Evolutionary conservation across 2,797 vertebrate genomes (phyloP).

Genomic region (Tangara arthus): DNA sequence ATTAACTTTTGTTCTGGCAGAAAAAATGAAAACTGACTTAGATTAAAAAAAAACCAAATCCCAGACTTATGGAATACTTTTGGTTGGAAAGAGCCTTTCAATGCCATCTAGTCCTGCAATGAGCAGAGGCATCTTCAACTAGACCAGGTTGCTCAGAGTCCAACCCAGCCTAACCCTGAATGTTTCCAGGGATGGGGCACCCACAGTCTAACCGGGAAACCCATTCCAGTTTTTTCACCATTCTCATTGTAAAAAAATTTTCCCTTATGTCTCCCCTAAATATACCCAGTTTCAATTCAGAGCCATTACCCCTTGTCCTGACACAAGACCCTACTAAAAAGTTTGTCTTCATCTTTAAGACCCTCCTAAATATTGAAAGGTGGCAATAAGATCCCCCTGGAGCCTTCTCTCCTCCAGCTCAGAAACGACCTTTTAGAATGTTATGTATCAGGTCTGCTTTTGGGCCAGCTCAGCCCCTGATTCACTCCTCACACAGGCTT

Average conservation of each 20-base stretch:
- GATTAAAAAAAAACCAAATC: background rate
- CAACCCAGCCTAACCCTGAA: background rate
- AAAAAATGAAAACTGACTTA: background rate
- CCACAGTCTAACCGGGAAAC: background rate
- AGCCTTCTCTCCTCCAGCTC: background rate
- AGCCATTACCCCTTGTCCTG: background rate
- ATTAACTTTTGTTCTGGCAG: background rate
- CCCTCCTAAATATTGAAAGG: background rate
- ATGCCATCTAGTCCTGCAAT: background rate
- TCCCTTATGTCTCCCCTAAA: background rate
- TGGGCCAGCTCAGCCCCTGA: background rate
- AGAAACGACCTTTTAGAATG: background rate
- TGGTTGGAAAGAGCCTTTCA: background rate
- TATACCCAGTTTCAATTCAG: background rate
- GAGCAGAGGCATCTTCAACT: background rate
- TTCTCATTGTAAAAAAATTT: rapidly evolving
- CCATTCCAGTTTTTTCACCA: background rate
- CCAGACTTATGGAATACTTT: background rate
- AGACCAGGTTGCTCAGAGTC: background rate
- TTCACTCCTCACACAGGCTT: background rate
- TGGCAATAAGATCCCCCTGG: background rate
- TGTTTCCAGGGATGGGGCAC: background rate
- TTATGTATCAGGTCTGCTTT: background rate
- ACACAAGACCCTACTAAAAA: background rate
- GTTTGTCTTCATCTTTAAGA: background rate